Evolutionary conservation across 2,888 invertebrate species (phyloP), one percentile per base, ranked within the genome.

Genomic region (Chaetogeoica ovagalla): DNA sequence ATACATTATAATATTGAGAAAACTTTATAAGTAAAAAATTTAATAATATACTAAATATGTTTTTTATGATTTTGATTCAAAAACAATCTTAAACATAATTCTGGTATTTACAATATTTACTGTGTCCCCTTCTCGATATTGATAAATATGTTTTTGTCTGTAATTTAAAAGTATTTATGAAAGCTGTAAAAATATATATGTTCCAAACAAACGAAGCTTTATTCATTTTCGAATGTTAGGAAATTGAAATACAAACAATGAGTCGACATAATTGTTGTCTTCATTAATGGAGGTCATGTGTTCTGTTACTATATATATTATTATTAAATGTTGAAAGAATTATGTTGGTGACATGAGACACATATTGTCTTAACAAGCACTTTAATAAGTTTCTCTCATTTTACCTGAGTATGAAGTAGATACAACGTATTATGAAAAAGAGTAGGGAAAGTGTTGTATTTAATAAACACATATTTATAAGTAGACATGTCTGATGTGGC

Each of bases 201-300:
- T 30, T 30, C 4, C 30, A 30, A 30, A 30, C 30, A 30, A 30
- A 30, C 30, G 30, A 48, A 62, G 30, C 5, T 19, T 30, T 15
- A n/a, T 19, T 62, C 60, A 48, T 62, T 71, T 62, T 62, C n/a
- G 30, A 30, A 62, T 1, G 30, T 62, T 48, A 52, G 7, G 15
- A 52, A 30, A 9, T 30, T 52, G 23, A 59, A 23, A 62, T 48
- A 48, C 13, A 62, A 30, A 52, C 62, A 62, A 73, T 30, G 4
- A 62, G 1, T 62, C 62, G 39, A 30, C 52, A 48, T 52, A 62
- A 23, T 13, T 73, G 52, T 37, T 73, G 48, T 52, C 13, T 62
- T 30, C 19, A 37, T 48, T 62, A 73, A 73, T 73, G 48, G 62
- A 30, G 9, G 48, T 62, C 52, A 62, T 48, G 62, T 62, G 62